Percentiles rank a stretch among this genome's conserved stretches.
phyloP scores from a whole-genome alignment of 2,797 vertebrate genomes.

The Anisognathus igniventris region DNA sequence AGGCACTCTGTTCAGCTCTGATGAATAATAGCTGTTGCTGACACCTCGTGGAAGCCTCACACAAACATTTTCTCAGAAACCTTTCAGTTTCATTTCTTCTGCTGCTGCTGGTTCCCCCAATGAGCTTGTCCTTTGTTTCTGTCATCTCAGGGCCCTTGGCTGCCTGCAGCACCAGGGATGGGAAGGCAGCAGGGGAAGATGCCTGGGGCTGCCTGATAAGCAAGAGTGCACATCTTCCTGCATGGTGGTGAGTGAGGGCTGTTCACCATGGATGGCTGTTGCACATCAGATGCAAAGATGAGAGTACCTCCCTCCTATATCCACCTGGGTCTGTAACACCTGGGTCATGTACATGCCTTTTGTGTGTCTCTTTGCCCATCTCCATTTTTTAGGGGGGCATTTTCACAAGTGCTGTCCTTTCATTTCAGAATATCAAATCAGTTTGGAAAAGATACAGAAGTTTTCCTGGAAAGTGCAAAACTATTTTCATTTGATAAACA shows the following conservation, averaged over 20 bases:
- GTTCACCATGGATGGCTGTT: background rate
- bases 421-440: background rate
- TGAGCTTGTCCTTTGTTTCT: background rate
- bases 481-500: background rate
- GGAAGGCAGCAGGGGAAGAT: background rate
- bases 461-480: background rate
- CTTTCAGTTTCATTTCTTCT: background rate
- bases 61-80: background rate
- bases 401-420: background rate
- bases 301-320: background rate
- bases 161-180: background rate
- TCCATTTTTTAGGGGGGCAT: background rate
- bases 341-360: fast-evolving
- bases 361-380: background rate
- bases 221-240: background rate
- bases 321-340: background rate
- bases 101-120: background rate
- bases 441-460: background rate
- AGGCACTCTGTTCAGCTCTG: background rate
- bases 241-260: background rate
- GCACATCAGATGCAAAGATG: background rate
- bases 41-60: constrained; percentile 37
- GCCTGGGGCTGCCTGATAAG: background rate
- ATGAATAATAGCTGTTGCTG: constrained; percentile 31
- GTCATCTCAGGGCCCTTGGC: background rate